Evolutionary conservation across 2,888 invertebrate species (phyloP).

Genomic region (Drosophila demipolita): DNA sequence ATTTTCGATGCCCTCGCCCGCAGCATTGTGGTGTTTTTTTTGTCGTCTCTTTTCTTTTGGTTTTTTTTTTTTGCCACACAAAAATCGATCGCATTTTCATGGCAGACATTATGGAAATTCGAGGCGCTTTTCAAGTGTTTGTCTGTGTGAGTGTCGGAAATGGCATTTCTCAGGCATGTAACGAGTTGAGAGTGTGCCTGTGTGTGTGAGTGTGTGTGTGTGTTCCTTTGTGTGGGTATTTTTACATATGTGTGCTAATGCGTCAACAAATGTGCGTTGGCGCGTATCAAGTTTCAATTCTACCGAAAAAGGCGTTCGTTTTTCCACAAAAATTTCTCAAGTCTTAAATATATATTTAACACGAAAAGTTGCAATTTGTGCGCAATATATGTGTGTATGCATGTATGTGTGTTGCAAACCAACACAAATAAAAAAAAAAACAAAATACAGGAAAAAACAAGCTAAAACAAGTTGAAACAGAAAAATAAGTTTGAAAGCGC

Average conservation of each 20-base stretch:
- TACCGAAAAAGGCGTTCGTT: conserved; percentile 34
- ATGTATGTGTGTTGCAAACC: conserved; percentile 26
- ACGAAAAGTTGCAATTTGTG: conserved; percentile 31
- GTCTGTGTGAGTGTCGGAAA: conserved; percentile 73
- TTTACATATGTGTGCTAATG: conserved; percentile 53
- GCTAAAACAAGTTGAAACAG: background rate
- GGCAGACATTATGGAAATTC: conserved; percentile 82
- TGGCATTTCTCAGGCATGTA: conserved; percentile 78
- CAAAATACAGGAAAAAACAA: background rate
- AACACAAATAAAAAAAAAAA: conserved; percentile 6
- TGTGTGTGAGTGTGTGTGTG: conserved; percentile 10
- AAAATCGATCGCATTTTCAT: conserved; percentile 82
- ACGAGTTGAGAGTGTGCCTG: conserved; percentile 63
- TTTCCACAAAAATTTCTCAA: conserved; percentile 31
- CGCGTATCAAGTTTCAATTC: conserved; percentile 59
- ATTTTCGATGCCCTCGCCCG: conserved; percentile 39
- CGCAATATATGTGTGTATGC: background rate
- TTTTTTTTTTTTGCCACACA: conserved; percentile 48
- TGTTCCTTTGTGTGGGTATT: conserved; percentile 2
- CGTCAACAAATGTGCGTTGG: conserved; percentile 74
- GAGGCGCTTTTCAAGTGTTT: conserved; percentile 75
- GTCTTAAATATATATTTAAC: conserved; percentile 34
- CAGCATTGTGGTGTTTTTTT: conserved; percentile 59
- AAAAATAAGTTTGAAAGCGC: conserved; percentile 15
- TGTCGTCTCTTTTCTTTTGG: background rate